These are phyloP conservation scores for Lissocephala sabroskyi DNA, from an alignment of 2,888 invertebrate species.

Conservation along the genomic window DNA sequence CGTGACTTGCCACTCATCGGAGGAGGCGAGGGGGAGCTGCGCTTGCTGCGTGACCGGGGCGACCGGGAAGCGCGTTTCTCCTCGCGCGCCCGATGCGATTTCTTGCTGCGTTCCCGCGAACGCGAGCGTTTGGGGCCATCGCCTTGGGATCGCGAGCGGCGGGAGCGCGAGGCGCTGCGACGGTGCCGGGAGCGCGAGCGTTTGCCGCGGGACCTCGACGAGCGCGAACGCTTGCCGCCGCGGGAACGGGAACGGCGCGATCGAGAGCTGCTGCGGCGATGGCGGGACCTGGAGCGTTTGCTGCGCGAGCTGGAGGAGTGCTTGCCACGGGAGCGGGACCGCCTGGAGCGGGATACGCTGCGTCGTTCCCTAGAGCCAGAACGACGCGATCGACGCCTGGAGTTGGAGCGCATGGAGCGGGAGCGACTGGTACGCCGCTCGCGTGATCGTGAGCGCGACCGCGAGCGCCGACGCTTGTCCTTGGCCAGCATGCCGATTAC, in stretches of 20 bases:
- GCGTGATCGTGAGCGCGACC: constrained; percentile 74
- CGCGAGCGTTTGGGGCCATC: constrained; percentile 51
- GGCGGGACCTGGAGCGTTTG: constrained; percentile 74
- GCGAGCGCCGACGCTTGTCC: constrained; percentile 80
- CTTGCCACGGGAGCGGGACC: constrained; percentile 74
- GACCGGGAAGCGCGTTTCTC: constrained; percentile 72
- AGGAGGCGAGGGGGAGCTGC: constrained; percentile 71
- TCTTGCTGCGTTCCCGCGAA: constrained; percentile 76
- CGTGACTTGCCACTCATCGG: constrained; percentile 44
- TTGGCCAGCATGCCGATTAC: constrained; percentile 90
- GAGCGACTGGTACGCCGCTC: constrained; percentile 80
- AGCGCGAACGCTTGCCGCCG: constrained; percentile 44
- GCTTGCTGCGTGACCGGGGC: constrained; percentile 70
- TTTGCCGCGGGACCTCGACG: constrained; percentile 68
- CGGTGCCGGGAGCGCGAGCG: constrained; percentile 73
- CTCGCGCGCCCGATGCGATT: constrained; percentile 74
- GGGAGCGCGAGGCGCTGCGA: constrained; percentile 66
- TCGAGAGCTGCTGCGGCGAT: constrained; percentile 70
- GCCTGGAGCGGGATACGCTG: constrained; percentile 77
- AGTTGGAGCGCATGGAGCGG: constrained; percentile 76
- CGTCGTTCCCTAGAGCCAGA: constrained; percentile 73
- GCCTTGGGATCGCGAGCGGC: constrained; percentile 47
- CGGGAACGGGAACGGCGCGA: constrained; percentile 69
- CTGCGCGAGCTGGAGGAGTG: constrained; percentile 68
- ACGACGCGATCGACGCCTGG: constrained; percentile 77